Evolutionary conservation across 2,888 invertebrate genomes (phyloP).

Genomic region (Monochamus alternatus): DNA sequence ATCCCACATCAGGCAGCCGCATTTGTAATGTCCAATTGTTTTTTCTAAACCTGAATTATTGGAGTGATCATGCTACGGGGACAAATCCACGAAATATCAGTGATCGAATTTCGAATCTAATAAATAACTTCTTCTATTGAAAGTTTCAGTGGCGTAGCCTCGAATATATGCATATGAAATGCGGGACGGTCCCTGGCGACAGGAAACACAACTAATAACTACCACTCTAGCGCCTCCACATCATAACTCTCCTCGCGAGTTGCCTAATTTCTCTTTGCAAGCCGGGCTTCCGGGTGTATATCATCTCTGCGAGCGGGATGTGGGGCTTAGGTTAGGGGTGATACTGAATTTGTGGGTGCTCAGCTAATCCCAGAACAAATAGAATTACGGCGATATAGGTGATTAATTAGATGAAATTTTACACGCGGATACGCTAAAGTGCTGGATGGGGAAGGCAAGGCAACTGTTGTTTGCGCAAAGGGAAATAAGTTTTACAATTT

Average conservation of each 20-base stretch:
- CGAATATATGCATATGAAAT: conserved; percentile 35
- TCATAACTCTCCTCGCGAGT: conserved; percentile 60
- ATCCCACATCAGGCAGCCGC: no score
- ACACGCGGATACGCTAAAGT: background rate
- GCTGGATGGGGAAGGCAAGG: background rate
- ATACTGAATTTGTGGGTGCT: conserved; percentile 7
- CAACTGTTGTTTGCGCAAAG: background rate
- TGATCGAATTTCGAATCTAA: background rate
- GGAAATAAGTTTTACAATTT: background rate
- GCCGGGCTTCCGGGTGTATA: conserved; percentile 23
- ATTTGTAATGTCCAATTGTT: no score
- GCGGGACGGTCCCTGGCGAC: conserved; percentile 26
- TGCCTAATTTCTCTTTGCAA: conserved; percentile 61
- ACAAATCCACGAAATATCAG: no score
- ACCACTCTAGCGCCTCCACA: conserved; percentile 53
- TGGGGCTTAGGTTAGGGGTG: background rate
- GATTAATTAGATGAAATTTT: conserved; percentile 12
- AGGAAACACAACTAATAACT: conserved; percentile 58
- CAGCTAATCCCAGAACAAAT: background rate
- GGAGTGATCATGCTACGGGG: no score
- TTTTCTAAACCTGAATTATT: no score
- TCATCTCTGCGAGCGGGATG: conserved; percentile 5
- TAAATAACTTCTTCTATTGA: background rate
- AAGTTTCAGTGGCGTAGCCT: conserved; percentile 25
- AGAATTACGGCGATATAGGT: conserved; percentile 13